These are phyloP conservation scores for Odiellus spinosus DNA, from an alignment of 2,888 invertebrate species.

Conservation along the genomic window DNA sequence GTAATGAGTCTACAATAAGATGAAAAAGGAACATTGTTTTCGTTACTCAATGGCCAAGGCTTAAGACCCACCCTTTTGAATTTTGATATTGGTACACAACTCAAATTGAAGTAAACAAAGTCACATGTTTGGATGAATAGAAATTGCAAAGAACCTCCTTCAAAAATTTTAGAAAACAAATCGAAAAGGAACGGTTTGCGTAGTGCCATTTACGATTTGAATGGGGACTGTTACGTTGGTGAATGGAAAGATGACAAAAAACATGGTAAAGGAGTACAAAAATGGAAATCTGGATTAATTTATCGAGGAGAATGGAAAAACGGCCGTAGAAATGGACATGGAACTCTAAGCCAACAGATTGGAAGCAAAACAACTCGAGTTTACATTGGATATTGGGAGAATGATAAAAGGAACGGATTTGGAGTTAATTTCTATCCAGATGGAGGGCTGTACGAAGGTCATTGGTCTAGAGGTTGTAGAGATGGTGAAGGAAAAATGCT, in stretches of 20 bases:
- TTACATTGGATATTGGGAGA: slow-evolving; percentile 3
- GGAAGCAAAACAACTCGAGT: too few species aligned
- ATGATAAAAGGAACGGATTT: slow-evolving; percentile 1
- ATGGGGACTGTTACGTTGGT: not conserved
- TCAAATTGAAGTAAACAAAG: too few species aligned
- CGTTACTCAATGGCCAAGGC: too few species aligned
- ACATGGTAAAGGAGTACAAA: not conserved
- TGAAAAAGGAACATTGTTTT: too few species aligned
- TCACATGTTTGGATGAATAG: too few species aligned
- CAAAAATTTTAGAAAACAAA: not conserved
- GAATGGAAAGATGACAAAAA: not conserved
- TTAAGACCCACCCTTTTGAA: too few species aligned
- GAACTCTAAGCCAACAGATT: not conserved
- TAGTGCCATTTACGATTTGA: not conserved
- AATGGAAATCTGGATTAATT: not conserved
- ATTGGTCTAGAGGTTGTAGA: slow-evolving; percentile 4
- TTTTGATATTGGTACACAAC: too few species aligned
- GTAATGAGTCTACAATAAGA: too few species aligned
- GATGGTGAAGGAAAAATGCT: slow-evolving; percentile 4
- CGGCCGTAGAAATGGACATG: not conserved
- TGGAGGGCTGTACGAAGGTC: slow-evolving; percentile 5
- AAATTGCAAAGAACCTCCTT: too few species aligned
- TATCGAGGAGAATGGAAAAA: not conserved
- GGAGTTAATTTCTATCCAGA: not conserved
- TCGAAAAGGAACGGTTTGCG: not conserved